Conservation (phyloP, 2,888 invertebrate genomes). For the Suillia variegata region DNA sequence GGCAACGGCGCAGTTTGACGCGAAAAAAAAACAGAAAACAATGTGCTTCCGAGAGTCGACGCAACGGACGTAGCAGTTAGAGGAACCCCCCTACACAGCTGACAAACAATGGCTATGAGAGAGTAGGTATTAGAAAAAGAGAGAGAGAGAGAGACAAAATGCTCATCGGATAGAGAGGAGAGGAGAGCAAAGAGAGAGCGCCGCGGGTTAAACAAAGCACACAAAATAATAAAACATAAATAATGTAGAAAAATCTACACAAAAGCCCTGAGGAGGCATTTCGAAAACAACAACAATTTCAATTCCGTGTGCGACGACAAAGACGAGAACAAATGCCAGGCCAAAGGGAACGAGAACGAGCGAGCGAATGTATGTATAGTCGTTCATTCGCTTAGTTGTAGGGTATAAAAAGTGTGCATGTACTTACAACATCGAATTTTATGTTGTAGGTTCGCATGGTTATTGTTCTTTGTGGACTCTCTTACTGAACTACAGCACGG, state of each 20-base stretch:
- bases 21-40: neutral
- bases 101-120: neutral
- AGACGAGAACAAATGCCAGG: neutral
- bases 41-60: neutral
- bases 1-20: neutral
- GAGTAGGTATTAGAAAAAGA: neutral
- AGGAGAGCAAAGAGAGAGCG: neutral
- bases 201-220: no score
- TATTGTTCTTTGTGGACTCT: no score
- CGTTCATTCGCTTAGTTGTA: no score
- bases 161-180: no score
- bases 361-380: no score
- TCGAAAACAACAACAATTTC: neutral
- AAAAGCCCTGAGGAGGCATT: slow-evolving; percentile 4
- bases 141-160: neutral
- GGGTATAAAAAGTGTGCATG: neutral
- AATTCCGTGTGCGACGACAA: neutral
- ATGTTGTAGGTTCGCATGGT: neutral
- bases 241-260: neutral
- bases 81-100: neutral
- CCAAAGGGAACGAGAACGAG: neutral
- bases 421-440: no score
- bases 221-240: neutral
- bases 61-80: neutral
- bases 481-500: no score